phyloP scores from a whole-genome alignment of 2,888 invertebrate genomes.

The Stenoptilia bipunctidactyla region DNA sequence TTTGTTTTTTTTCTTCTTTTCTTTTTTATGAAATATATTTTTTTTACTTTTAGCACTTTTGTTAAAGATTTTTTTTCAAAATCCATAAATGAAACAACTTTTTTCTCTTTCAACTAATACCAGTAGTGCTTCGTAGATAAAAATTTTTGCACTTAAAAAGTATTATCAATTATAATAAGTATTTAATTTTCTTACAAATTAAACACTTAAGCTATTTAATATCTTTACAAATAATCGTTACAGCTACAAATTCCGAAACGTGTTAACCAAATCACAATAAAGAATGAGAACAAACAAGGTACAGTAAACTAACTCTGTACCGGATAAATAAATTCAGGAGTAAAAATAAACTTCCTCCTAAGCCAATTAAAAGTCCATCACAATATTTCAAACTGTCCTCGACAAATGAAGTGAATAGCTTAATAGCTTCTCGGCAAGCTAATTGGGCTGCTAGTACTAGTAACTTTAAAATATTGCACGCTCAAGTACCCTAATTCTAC shows the following conservation, averaged over 20 bases:
- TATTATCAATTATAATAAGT: no score
- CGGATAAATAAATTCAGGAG: neutral
- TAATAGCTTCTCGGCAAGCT: slow-evolving; percentile 18
- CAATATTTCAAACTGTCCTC: slow-evolving; percentile 23
- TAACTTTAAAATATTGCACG: slow-evolving; percentile 24
- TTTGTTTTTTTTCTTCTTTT: slow-evolving; percentile 19
- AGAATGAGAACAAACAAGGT: no score
- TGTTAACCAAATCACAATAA: no score
- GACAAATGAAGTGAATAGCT: slow-evolving; percentile 21
- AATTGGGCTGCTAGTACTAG: slow-evolving; percentile 23
- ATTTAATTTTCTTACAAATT: no score
- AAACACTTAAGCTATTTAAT: no score
- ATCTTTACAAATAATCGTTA: no score
- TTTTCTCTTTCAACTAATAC: no score
- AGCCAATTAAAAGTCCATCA: slow-evolving; percentile 23
- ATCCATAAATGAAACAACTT: no score
- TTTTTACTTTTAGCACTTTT: slow-evolving; percentile 4
- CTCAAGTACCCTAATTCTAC: neutral
- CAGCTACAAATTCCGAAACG: neutral
- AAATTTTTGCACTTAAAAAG: no score
- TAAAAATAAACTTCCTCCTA: slow-evolving; percentile 3
- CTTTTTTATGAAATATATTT: slow-evolving; percentile 3
- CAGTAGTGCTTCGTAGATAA: no score
- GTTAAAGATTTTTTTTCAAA: no score
- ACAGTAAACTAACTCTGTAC: neutral